Evolutionary conservation across 2,888 invertebrate species (phyloP).

Genomic region (Corythucha ciliata): DNA sequence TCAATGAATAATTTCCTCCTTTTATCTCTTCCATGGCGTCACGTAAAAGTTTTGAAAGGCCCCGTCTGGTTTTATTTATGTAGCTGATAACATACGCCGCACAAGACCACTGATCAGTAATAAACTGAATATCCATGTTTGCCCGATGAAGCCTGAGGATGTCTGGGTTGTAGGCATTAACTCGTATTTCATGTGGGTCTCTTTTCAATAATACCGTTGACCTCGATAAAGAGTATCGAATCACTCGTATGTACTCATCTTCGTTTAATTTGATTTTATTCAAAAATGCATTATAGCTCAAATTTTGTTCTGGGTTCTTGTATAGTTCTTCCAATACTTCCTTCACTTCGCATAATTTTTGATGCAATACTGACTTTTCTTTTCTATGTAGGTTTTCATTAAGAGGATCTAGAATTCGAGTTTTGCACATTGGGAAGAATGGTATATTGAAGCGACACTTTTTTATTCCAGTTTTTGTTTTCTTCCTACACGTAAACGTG

Average conservation of each 20-base stretch:
- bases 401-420: slow-evolving; percentile 6
- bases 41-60: slow-evolving; percentile 6
- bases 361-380: no score
- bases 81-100: slow-evolving; percentile 9
- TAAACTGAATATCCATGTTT: slow-evolving; percentile 15
- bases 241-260: not conserved
- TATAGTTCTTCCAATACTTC: no score
- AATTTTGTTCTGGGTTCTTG: not conserved
- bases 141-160: not conserved
- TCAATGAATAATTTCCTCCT: slow-evolving; percentile 33
- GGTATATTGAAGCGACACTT: slow-evolving; percentile 12
- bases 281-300: slow-evolving; percentile 16
- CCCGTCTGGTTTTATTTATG: slow-evolving; percentile 9
- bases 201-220: slow-evolving; percentile 8
- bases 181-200: not conserved
- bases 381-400: no score
- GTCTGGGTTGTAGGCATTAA: not conserved
- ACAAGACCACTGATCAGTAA: not conserved
- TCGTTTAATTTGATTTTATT: not conserved
- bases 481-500: slow-evolving; percentile 6
- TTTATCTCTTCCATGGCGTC: slow-evolving; percentile 12
- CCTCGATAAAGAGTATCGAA: not conserved
- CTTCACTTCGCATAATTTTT: slow-evolving; percentile 1
- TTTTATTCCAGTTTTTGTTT: not conserved
- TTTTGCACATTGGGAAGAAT: slow-evolving; percentile 7